A percentile compares a stretch with the other conserved stretches of the same genome.
Conservation (phyloP, 2,888 invertebrate species). For the Hypomecis punctinalis region DNA sequence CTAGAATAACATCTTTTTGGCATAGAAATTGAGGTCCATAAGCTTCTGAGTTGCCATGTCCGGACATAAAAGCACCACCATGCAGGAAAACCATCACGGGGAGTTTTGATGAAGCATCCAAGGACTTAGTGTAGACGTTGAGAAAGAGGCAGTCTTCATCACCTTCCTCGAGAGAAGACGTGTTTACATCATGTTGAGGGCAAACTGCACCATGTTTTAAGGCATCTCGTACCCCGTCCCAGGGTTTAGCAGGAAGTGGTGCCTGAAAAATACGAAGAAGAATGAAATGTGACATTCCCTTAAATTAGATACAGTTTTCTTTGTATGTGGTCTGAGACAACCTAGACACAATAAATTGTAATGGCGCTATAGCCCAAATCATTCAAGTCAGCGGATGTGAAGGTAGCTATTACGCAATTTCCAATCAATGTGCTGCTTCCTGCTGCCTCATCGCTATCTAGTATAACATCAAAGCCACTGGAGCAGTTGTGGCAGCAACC, state of each 20-base stretch:
- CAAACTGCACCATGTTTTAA: slow-evolving; percentile 65
- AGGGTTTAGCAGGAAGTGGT: slow-evolving; percentile 60
- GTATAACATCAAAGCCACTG: too few species aligned
- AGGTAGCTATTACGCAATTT: too few species aligned
- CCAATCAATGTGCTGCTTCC: too few species aligned
- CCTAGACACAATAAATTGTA: too few species aligned
- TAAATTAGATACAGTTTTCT: background rate
- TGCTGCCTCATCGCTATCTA: too few species aligned
- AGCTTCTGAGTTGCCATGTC: slow-evolving; percentile 62
- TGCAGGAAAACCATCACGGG: slow-evolving; percentile 77
- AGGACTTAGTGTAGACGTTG: slow-evolving; percentile 63
- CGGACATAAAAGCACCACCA: slow-evolving; percentile 69
- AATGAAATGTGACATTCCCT: background rate
- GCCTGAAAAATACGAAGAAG: slow-evolving; percentile 54
- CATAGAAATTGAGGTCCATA: slow-evolving; percentile 71
- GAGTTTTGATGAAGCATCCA: slow-evolving; percentile 41
- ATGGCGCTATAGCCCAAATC: too few species aligned
- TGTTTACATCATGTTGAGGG: slow-evolving; percentile 62
- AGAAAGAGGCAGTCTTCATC: slow-evolving; percentile 68
- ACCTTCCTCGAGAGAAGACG: slow-evolving; percentile 53
- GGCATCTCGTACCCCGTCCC: slow-evolving; percentile 67
- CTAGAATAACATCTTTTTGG: slow-evolving; percentile 69
- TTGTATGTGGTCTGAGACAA: too few species aligned
- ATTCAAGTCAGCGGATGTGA: too few species aligned
- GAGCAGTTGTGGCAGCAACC: too few species aligned